Percentiles rank a stretch among this genome's conserved stretches.
phyloP scores from a whole-genome alignment of 2,797 vertebrate species.

The Galago senegalensis region DNA sequence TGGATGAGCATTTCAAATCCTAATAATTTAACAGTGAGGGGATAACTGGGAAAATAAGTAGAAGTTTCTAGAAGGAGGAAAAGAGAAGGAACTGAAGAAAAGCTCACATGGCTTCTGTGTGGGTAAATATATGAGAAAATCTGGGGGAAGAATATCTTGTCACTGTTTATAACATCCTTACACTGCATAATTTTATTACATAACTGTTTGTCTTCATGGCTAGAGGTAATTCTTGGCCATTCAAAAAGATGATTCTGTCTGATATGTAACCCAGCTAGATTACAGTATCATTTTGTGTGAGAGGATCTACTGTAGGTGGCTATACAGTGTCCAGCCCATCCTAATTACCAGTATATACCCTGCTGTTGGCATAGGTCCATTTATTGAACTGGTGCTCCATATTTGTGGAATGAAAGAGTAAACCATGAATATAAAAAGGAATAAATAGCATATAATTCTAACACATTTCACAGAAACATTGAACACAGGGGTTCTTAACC shows the following conservation, averaged over 20 bases:
- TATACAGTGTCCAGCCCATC: fast-evolving
- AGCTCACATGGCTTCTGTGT: neutral
- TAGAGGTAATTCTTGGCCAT: neutral
- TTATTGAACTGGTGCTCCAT: neutral
- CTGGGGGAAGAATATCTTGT: neutral
- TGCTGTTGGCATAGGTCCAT: too few species aligned
- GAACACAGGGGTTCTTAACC: neutral
- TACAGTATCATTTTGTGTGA: neutral
- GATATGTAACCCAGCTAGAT: neutral
- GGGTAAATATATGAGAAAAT: neutral
- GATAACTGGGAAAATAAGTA: neutral
- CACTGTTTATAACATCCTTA: neutral
- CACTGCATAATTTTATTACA: neutral
- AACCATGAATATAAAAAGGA: neutral
- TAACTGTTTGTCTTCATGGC: neutral
- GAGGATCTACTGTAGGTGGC: neutral
- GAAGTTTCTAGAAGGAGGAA: neutral
- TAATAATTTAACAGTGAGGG: neutral
- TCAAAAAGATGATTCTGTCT: conserved; percentile 7
- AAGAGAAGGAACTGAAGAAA: neutral
- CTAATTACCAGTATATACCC: neutral
- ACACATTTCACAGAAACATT: neutral
- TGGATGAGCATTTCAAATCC: neutral
- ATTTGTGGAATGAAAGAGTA: neutral
- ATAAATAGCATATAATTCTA: neutral